Evolutionary conservation across 1,140 invertebrate species (phyloP), one percentile per base, ranked within the genome.

Genomic region (Danaus plexippus): DNA sequence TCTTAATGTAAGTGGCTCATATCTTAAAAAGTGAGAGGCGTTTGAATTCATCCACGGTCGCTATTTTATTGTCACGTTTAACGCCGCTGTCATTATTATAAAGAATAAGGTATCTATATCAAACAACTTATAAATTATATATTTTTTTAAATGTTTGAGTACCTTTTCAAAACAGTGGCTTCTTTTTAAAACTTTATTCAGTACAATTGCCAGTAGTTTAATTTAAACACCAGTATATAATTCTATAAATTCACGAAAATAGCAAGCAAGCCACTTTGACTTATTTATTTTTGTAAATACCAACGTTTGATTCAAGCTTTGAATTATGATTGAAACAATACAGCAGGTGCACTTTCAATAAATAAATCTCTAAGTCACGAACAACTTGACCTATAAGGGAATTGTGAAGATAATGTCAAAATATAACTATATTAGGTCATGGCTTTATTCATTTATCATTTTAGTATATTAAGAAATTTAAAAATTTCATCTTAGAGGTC

Each of bases 1-100:
- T 22, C 46, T 52, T 15, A 66, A 9, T 67, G 61, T 67, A 59
- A 59, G 63, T 47, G n/a, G 18, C 10, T 18, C 54, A 11, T 67
- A 63, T 56, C 13, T 32, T 46, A 63, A 70, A 79, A 80, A 77
- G 73, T 80, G 71, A 80, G 73, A 72, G 75, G 77, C 66, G 63
- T 61, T 66, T 67, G 63, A 67, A 72, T 68, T 61, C 61, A 61
- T 64, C 65, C 54, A 59, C 55, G 62, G 49, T 63, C 63, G 72
- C 73, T 69, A 73, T 82, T 80, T 78, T 80, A 75, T 79, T 80
- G 79, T 82, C 79, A 80, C 77, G 73, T 75, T 73, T 79, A 74
- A 78, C 71, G 74, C 69, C 63, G 54, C 53, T 67, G 68, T 61
- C 63, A 75, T 82, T 81, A 71, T 61, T 40, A 50, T 12, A 41